Conservation (phyloP, 2,797 vertebrate genomes). For the Salmo trutta region DNA sequence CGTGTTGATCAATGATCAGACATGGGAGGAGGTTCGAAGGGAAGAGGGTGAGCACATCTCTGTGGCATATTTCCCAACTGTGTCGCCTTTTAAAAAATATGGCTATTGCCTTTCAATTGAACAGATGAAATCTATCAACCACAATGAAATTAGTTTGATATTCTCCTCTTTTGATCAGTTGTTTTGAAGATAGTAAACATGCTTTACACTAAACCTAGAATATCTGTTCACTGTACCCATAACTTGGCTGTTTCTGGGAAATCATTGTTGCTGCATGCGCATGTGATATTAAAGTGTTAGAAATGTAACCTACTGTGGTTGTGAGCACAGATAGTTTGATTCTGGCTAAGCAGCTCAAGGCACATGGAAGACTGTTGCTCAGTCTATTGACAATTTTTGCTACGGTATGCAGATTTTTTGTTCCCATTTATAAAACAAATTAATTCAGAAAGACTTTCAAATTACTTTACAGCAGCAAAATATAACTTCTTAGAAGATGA, state of each 20-base stretch:
- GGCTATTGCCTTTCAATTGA: neutral
- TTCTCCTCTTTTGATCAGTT: neutral
- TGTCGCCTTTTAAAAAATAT: neutral
- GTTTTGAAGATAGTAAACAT: neutral
- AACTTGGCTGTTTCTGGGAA: neutral
- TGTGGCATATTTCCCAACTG: too few species aligned
- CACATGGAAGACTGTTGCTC: neutral
- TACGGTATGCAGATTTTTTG: neutral
- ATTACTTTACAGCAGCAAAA: neutral
- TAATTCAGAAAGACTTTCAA: too few species aligned
- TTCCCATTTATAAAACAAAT: neutral
- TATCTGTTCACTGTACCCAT: neutral
- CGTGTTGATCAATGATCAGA: conserved; percentile 79
- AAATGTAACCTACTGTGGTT: neutral
- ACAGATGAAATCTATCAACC: neutral
- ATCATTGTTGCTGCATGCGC: neutral
- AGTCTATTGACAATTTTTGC: neutral
- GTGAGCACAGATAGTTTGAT: neutral
- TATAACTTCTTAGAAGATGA: conserved; percentile 62
- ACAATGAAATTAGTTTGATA: neutral
- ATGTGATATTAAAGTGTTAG: neutral
- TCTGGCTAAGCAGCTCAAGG: neutral
- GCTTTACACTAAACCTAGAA: neutral
- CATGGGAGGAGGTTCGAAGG: conserved; percentile 80
- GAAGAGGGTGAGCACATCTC: conserved; percentile 29